Conservation (phyloP, 2,797 vertebrate genomes). For the Malacoraja senta region DNA sequence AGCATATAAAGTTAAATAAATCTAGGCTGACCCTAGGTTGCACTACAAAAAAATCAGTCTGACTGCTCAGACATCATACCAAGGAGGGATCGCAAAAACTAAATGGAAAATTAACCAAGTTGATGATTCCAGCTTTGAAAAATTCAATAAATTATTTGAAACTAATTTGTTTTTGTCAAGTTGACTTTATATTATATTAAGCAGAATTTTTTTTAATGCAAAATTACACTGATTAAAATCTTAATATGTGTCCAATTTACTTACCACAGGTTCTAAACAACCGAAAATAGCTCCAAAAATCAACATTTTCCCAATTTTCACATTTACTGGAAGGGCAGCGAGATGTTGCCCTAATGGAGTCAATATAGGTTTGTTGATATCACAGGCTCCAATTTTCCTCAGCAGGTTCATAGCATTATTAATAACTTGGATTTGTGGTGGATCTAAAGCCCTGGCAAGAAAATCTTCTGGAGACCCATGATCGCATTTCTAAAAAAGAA, state of each 20-base stretch:
- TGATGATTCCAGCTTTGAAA: neutral
- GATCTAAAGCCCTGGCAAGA: slow-evolving; percentile 77
- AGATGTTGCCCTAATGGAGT: slow-evolving; percentile 91
- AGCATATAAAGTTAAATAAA: neutral
- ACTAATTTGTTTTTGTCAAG: neutral
- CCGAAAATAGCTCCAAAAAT: slow-evolving; percentile 92
- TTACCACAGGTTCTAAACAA: slow-evolving; percentile 85
- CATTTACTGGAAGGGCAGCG: slow-evolving; percentile 84
- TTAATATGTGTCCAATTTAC: slow-evolving; percentile 44
- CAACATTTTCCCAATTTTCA: slow-evolving; percentile 98
- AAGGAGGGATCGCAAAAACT: neutral
- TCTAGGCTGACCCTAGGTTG: no score
- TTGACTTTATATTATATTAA: neutral
- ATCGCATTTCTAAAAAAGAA: slow-evolving; percentile 72
- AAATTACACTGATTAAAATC: neutral
- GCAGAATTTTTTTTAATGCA: neutral
- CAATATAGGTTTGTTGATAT: slow-evolving; percentile 64
- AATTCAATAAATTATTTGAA: neutral
- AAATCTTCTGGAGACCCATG: slow-evolving; percentile 92
- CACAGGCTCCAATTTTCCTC: slow-evolving; percentile 84
- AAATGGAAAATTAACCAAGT: neutral
- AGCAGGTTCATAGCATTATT: slow-evolving; percentile 84
- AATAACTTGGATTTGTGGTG: slow-evolving; percentile 85
- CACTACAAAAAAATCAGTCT: neutral
- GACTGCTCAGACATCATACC: neutral